Evolutionary conservation across 2,797 vertebrate species (phyloP), one percentile per base, ranked within the genome.

Genomic region (Cynodonichthys magdalenae): DNA sequence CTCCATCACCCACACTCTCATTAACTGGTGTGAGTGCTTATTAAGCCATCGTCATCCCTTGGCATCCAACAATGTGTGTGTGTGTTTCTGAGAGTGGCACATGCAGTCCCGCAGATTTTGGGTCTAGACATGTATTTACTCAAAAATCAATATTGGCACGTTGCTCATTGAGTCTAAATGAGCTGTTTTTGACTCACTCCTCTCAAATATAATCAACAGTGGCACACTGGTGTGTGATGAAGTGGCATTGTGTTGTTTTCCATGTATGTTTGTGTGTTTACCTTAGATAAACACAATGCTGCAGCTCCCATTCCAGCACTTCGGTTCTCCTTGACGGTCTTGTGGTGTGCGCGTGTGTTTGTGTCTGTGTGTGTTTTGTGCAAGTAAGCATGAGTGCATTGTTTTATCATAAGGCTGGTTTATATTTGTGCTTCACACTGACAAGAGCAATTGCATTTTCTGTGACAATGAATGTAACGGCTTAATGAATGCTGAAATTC

Each of bases 11-110:
- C 82, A 82, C 74, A 20, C 78, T 86, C 60, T 77, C 84, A 85
- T 87, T 87, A 87, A 75, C 79, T 78, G 69, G 65, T 85, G 70
- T 71, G 82, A 90, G 69, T 91, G 74, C 87, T 90, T 87, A 91
- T 91, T 92, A 89, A 92, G 82, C 84, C 82, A 70, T 82, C 78
- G 56, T 79, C 61, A 67, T 80, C 77, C 65, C 58, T 65, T 79
- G 75, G 78, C 61, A 77, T 75, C 53, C 53, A 61, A 57, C 39
- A 53, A 31, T 53, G 63, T 65, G 7, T 53, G 29, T 63, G 52
- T 73, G 44, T 75, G 18, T 47, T 47, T 47, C 18, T 19, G 18
- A 47, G 9, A 47, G 46, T 47, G 46, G 6, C 28, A 20, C 9
- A 36, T 77, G 59, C 58, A 58, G 60, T 80, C 53, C 46, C 74